Conservation (phyloP, 2,888 invertebrate genomes). For the Hirtodrosophila cameraria region DNA sequence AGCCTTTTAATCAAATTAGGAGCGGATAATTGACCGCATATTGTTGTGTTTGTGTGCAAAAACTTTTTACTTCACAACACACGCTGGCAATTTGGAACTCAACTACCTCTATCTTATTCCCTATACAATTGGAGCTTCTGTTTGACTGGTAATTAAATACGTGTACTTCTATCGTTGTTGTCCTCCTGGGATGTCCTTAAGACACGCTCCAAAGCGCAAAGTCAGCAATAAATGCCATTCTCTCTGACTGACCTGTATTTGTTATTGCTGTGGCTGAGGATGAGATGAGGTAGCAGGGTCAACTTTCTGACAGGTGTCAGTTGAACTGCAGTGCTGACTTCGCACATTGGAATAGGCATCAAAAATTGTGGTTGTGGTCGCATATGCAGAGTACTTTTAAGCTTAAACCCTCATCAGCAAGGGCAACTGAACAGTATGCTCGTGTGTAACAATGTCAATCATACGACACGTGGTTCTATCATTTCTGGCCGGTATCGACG, state of each 20-base stretch:
- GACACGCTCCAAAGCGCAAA: slow-evolving; percentile 24
- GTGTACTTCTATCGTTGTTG: too few species aligned
- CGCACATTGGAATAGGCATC: neutral
- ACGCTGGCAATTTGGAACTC: slow-evolving; percentile 24
- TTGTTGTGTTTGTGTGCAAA: slow-evolving; percentile 20
- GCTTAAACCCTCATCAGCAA: too few species aligned
- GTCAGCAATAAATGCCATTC: slow-evolving; percentile 34
- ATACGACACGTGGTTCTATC: neutral
- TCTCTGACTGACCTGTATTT: neutral
- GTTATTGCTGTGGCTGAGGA: neutral
- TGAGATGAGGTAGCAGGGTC: neutral
- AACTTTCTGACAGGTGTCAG: slow-evolving; percentile 12
- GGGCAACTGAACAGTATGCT: too few species aligned
- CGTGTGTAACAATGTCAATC: slow-evolving; percentile 38
- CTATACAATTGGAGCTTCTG: neutral
- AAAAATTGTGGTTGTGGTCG: slow-evolving; percentile 2
- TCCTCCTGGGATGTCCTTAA: slow-evolving; percentile 5
- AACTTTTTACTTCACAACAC: slow-evolving; percentile 22
- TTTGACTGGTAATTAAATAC: slow-evolving; percentile 26
- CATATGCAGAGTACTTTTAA: slow-evolving; percentile 6
- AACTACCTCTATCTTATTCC: neutral
- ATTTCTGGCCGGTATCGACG: slow-evolving; percentile 5
- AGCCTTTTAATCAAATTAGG: slow-evolving; percentile 47
- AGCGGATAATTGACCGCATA: neutral
- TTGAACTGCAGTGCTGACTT: slow-evolving; percentile 8